Evolutionary conservation across 2,888 invertebrate genomes (phyloP).

Genomic region (Artemia sinica): DNA sequence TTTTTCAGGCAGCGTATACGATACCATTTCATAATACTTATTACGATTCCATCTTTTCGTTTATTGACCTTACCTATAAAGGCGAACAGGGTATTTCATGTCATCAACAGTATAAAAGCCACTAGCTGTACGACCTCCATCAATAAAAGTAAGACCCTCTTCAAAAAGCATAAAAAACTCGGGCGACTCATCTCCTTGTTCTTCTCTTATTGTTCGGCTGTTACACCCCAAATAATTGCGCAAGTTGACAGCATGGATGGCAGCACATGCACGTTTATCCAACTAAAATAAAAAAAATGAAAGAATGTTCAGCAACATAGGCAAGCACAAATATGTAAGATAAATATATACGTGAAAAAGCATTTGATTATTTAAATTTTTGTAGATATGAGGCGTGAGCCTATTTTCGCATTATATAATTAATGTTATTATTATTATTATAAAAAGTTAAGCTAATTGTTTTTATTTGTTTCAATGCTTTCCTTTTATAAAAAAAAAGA

Average conservation of each 20-base stretch:
- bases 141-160: constrained; percentile 76
- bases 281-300: constrained; percentile 38
- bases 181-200: constrained; percentile 88
- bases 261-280: constrained; percentile 86
- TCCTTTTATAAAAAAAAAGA: no score
- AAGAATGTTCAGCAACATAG: background rate
- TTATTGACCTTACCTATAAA: constrained; percentile 19
- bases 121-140: constrained; percentile 90
- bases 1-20: background rate
- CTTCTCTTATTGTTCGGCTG: constrained; percentile 83
- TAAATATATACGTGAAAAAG: no score
- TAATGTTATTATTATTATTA: no score
- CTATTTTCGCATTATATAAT: no score
- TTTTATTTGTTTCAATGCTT: no score
- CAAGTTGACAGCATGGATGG: constrained; percentile 96
- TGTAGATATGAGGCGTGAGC: no score
- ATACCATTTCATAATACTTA: background rate
- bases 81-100: constrained; percentile 38
- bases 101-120: constrained; percentile 95
- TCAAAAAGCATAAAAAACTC: constrained; percentile 87
- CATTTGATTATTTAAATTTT: no score
- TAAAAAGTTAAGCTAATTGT: no score
- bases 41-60: background rate
- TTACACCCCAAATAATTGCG: constrained; percentile 86
- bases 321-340: no score